Evolutionary conservation across 2,797 vertebrate genomes (phyloP), one percentile per base, ranked within the genome.

Genomic region (Clarias pachynema): DNA sequence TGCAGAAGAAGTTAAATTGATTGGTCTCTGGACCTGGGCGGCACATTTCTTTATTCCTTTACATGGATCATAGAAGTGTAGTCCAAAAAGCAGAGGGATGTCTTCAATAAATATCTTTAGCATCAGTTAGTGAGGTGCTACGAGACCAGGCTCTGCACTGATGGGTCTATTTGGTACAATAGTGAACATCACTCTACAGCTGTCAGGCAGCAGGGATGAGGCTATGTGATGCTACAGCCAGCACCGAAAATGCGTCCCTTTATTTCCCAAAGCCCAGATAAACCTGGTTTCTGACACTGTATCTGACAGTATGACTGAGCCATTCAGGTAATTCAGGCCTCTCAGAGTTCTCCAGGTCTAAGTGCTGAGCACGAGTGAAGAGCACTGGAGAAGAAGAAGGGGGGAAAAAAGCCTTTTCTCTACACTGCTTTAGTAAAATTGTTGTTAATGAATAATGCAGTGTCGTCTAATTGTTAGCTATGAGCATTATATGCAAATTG

Each of bases 161-260:
- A 92, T 90, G 85, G 85, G 84, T 92, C 89, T 91, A 91, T 94
- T 91, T 92, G 88, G 89, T 82, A 88, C 88, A 87, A 85, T 85
- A 86, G 66, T 88, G 78, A 84, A 78, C 81, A 88, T 78, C 85
- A 77, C 57, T 83, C 83, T 89, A 85, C 86, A 83, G 87, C 88
- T 88, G 87, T 90, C 82, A 85, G 70, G 1, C 57, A 74, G 88
- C 73, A 34, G 57, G 31, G 34, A 74, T 37, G 24, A 53, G 72
- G 81, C 59, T 87, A 89, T 68, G 84, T 73, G 65, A 77, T 79
- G 74, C 72, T 85, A 86, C 78, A 84, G 82, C 89, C 57, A 84
- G 84, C 29, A 44, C 62, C 59, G 72, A 49, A 90, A 77, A 87
- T 86, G 68, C 80, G 57, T 89, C 26, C 79, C 22, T 79, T 89